Percentiles rank a stretch among this genome's conserved stretches.
Conservation (phyloP, 2,113 vertebrate genomes). For the Leuciscus idus region DNA sequence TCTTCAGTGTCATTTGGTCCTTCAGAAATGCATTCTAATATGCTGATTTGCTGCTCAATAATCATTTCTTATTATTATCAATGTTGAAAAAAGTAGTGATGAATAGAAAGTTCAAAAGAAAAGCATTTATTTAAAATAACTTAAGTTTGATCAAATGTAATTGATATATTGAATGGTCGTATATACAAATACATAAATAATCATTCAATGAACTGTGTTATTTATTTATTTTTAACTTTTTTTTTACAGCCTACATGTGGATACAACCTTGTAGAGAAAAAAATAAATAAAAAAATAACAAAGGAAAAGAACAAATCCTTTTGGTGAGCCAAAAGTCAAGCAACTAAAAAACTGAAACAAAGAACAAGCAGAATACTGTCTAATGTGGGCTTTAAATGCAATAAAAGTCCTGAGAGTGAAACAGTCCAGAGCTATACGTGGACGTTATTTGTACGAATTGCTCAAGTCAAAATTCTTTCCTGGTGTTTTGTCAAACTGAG, state of each 20-base stretch:
- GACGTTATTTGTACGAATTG: conserved; percentile 20
- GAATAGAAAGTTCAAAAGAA: background rate
- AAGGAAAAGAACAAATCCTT: background rate
- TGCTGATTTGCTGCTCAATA: background rate
- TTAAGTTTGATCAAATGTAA: background rate
- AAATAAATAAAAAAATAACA: background rate
- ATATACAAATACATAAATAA: background rate
- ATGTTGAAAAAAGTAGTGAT: background rate
- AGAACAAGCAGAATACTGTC: background rate
- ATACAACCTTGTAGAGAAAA: background rate
- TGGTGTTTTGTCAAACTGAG: conserved; percentile 48
- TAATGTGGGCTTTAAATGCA: conserved; percentile 34
- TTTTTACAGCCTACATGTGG: background rate
- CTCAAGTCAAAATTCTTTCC: conserved; percentile 30
- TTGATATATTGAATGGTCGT: background rate
- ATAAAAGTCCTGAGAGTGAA: conserved; percentile 51
- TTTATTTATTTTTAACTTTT: too few relatives aligned
- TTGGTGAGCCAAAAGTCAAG: background rate
- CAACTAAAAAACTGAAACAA: background rate
- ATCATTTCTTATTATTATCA: background rate
- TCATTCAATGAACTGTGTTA: background rate
- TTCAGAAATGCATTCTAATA: background rate
- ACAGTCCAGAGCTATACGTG: background rate
- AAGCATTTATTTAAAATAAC: background rate
- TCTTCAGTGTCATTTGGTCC: background rate